phyloP scores from a whole-genome alignment of 2,113 vertebrate genomes.

The Chlorodrepanis virens region DNA sequence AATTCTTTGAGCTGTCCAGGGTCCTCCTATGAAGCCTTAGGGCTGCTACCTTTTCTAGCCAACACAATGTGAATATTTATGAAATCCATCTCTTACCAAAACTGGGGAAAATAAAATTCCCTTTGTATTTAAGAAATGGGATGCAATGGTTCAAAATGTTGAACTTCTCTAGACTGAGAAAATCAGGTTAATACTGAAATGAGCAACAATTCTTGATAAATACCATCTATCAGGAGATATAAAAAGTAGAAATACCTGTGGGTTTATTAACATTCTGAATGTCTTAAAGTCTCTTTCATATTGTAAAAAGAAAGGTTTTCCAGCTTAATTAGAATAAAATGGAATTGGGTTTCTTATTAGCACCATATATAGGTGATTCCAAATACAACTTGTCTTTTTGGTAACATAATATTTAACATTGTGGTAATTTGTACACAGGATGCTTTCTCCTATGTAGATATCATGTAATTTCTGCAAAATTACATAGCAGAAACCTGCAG shows the following conservation, averaged over 20 bases:
- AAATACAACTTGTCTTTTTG: background rate
- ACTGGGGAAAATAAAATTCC: background rate
- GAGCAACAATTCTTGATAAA: background rate
- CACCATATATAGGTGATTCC: background rate
- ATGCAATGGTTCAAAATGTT: background rate
- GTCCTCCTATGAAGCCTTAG: background rate
- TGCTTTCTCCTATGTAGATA: background rate
- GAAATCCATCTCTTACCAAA: background rate
- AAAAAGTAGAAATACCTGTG: background rate
- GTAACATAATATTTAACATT: background rate
- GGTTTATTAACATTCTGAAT: constrained; percentile 3
- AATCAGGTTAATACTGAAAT: background rate
- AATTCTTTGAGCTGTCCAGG: background rate
- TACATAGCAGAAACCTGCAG: background rate
- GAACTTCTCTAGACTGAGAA: background rate
- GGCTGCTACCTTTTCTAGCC: background rate
- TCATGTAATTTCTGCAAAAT: background rate
- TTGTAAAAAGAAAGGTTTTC: background rate
- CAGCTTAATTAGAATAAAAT: background rate
- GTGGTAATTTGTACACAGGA: background rate
- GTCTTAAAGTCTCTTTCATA: background rate
- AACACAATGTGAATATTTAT: background rate
- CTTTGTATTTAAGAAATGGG: background rate
- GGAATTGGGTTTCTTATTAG: background rate
- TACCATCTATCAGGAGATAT: background rate